Evolutionary conservation across 2,888 invertebrate genomes (phyloP).

Genomic region (Mythimna ferrago): DNA sequence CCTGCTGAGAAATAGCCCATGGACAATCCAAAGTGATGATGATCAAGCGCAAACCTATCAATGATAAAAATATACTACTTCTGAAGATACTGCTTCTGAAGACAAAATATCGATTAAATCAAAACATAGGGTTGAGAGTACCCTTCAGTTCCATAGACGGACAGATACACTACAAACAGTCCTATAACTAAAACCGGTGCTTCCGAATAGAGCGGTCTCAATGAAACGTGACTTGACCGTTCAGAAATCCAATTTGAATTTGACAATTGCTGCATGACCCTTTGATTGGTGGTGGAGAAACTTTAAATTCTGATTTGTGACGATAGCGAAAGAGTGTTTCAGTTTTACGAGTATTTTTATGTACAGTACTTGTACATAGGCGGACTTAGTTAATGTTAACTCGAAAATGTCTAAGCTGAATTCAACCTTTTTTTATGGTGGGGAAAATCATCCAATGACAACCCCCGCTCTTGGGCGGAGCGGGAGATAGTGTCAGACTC

Average conservation of each 20-base stretch:
- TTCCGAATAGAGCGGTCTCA: conserved; percentile 37
- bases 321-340: conserved; percentile 7
- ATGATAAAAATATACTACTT: neutral
- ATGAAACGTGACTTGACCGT: conserved; percentile 48
- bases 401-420: no score
- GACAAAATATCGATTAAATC: neutral
- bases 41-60: neutral
- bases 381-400: no score
- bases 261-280: conserved; percentile 51
- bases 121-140: neutral
- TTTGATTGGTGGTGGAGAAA: conserved; percentile 36
- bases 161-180: conserved; percentile 26
- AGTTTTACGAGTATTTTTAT: neutral
- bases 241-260: conserved; percentile 56
- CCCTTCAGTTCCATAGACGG: conserved; percentile 13
- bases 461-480: no score
- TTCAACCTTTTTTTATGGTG: no score
- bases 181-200: conserved; percentile 39
- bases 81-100: neutral
- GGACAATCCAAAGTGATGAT: no score
- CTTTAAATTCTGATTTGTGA: conserved; percentile 28
- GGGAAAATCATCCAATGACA: no score
- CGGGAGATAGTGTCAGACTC: no score
- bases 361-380: no score
- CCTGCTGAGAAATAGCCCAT: no score